Base-by-base conservation (phyloP, 2,797 vertebrate species). In the Alectoris magna region DNA sequence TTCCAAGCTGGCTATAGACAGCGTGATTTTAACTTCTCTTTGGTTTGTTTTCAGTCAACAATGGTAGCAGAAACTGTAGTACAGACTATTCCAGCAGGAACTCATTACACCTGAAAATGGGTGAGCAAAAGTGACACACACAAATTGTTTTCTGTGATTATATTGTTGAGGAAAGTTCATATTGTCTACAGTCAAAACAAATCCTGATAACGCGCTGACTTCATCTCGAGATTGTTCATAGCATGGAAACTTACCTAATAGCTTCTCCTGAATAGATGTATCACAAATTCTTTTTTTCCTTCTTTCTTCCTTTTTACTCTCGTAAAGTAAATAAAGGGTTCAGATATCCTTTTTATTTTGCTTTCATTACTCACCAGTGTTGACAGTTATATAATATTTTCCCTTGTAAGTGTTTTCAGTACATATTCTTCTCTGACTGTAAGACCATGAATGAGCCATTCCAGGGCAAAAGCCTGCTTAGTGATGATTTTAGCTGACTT, bases 21-120 rank as follows among this genome's bases (percentile, higher is more conserved):
- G n/a, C 9, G 31, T 14, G 14, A 71, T 77, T 90, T 77, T 59
- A 85, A 77, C 18, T 72, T 88, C 7, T 23, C 39, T 78, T 73
- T 64, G 11, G 6, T 80, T 94, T 91, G 81, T 93, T 95, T 94
- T 94, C 60, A 68, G 93, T 92, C 81, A 94, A 94, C 43, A 93
- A 11, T 24, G 16, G 21, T 53, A 70, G 41, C 43, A 94, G 53
- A 82, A 94, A 63, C 11, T 41, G 22, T 21, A 69, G 23, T 58
- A 55, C 34, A 91, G 94, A 66, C 7, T 74, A 88, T 84, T 63
- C 72, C 72, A 91, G 55, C 43, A 75, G 53, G 69, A 93, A 66
- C 70, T 77, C 43, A 84, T 71, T 74, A 74, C 36, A 14, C 55
- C 66, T 53, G 78, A 89, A 91, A 95, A 63, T 3, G 10, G 10